phyloP scores from a whole-genome alignment of 2,113 vertebrate genomes.

The Argyrosomus japonicus region DNA sequence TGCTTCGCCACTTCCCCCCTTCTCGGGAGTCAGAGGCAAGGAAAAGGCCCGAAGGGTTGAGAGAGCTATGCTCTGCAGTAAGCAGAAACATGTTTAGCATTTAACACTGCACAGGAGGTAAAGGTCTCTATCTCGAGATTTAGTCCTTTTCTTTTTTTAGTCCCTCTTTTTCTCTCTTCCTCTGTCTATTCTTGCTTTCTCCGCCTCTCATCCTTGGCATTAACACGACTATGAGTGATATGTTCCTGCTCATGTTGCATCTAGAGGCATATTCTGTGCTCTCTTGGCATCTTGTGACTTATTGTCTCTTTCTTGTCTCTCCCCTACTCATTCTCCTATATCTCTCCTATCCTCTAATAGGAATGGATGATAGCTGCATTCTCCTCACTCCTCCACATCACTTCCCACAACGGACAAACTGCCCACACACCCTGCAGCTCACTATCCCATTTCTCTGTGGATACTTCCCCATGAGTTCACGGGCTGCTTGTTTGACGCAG shows the following conservation, averaged over 20 bases:
- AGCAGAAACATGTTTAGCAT: constrained; percentile 68
- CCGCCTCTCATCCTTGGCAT: constrained; percentile 17
- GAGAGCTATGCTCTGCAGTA: constrained; percentile 45
- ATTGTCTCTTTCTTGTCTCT: constrained; percentile 14
- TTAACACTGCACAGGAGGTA: constrained; percentile 59
- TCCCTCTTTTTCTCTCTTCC: constrained; percentile 14
- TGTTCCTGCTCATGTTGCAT: constrained; percentile 4
- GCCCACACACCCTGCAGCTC: constrained; percentile 27
- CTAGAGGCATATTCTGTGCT: constrained; percentile 25
- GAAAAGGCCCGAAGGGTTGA: constrained; percentile 39
- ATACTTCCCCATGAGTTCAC: constrained; percentile 23
- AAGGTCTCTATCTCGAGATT: constrained; percentile 47
- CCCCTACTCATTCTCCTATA: constrained; percentile 1
- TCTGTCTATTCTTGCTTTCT: not conserved
- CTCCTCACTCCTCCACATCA: constrained; percentile 41
- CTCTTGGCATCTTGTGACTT: constrained; percentile 54
- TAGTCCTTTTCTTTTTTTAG: not conserved
- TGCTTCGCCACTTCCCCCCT: not conserved
- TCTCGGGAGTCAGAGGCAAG: constrained; percentile 48
- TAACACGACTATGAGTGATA: constrained; percentile 39
- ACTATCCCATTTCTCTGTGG: constrained; percentile 20
- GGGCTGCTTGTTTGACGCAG: constrained; percentile 42
- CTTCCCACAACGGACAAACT: constrained; percentile 24
- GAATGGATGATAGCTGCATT: constrained; percentile 69
- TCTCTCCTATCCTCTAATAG: constrained; percentile 52